These are phyloP conservation scores for Toxotes jaculatrix DNA, from an alignment of 2,113 vertebrate genomes.

Conservation along the genomic window DNA sequence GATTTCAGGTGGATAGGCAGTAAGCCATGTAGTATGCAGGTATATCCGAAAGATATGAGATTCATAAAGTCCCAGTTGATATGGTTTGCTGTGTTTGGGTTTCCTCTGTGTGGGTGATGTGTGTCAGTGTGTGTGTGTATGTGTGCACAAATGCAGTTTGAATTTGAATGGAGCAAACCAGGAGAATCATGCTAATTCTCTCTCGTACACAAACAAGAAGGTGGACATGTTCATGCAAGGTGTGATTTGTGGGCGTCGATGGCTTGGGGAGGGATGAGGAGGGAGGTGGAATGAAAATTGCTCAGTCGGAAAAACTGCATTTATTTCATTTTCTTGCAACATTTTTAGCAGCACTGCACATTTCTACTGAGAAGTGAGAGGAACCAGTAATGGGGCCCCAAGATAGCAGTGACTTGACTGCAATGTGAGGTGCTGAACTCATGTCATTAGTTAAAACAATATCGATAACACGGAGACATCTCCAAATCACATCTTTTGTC, in stretches of 20 bases:
- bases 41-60: constrained; percentile 79
- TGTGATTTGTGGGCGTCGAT: constrained; percentile 37
- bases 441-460: neutral
- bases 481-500: no score
- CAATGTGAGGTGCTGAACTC: neutral
- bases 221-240: constrained; percentile 40
- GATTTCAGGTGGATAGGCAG: constrained; percentile 77
- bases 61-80: constrained; percentile 76
- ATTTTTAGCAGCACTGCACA: constrained; percentile 18
- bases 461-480: no score
- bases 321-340: constrained; percentile 24
- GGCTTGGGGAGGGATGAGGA: constrained; percentile 11
- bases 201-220: constrained; percentile 44
- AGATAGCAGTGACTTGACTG: constrained; percentile 1
- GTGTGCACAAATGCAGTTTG: constrained; percentile 9
- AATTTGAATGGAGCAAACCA: constrained; percentile 43
- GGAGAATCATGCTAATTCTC: constrained; percentile 44
- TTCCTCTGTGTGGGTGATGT: constrained; percentile 35
- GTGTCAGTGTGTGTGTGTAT: neutral
- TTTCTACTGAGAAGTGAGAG: neutral
- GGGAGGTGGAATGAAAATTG: constrained; percentile 33
- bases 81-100: constrained; percentile 47
- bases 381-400: neutral
- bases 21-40: constrained; percentile 74
- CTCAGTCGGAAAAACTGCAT: constrained; percentile 20